phyloP scores from a whole-genome alignment of 35 echinoderm and acorn worm genomes.

The Apostichopus californicus region DNA sequence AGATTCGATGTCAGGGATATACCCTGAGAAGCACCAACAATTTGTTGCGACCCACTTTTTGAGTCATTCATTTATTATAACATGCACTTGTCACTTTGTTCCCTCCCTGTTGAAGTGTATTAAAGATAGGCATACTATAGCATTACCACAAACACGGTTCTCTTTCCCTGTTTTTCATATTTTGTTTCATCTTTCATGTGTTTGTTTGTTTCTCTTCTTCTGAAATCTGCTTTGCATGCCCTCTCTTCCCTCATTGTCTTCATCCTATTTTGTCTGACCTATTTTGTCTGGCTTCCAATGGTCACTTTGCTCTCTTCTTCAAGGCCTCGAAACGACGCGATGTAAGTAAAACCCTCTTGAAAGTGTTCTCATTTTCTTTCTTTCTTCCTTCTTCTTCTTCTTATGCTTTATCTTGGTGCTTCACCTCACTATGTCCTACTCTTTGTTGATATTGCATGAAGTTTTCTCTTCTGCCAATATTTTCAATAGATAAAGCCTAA shows the following conservation, averaged over 20 bases:
- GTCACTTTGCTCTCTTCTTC: neutral
- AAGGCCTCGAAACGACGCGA: neutral
- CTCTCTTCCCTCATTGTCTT: neutral
- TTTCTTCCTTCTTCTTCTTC: neutral
- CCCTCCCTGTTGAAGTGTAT: no score
- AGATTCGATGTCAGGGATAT: no score
- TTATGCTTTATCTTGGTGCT: neutral
- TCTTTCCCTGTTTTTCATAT: neutral
- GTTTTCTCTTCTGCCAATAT: no score
- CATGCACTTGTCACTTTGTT: no score
- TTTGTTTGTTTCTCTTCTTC: neutral
- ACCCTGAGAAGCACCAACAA: no score
- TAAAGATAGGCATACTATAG: no score
- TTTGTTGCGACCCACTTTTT: no score
- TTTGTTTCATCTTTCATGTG: neutral
- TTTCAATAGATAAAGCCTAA: no score
- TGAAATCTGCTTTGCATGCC: neutral
- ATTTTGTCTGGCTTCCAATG: conserved; percentile 13
- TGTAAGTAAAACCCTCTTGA: neutral
- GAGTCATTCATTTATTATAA: no score
- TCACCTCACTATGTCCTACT: neutral
- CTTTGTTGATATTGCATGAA: no score
- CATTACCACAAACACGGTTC: no score
- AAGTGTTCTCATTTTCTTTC: neutral
- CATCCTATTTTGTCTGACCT: neutral